phyloP scores from a whole-genome alignment of 2,888 invertebrate genomes.

The Conomelus anceps region DNA sequence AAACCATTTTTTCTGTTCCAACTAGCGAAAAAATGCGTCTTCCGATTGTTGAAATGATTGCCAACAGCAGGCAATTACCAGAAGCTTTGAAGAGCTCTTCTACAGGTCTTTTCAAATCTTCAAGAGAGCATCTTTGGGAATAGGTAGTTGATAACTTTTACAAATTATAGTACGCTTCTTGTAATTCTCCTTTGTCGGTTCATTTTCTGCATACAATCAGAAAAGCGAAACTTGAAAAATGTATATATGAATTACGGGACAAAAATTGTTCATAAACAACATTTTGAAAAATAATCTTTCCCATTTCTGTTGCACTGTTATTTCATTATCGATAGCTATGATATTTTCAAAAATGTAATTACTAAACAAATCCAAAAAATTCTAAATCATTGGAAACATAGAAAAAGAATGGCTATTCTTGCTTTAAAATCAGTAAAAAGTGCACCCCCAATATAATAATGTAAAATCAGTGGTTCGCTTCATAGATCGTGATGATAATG shows the following conservation, averaged over 20 bases:
- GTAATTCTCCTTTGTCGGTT: not conserved
- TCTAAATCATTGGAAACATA: too few species aligned
- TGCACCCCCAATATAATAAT: too few species aligned
- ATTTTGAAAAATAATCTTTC: too few species aligned
- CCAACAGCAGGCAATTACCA: not conserved
- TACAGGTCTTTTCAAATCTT: not conserved
- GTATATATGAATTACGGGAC: not conserved
- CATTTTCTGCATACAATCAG: not conserved
- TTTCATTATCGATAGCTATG: too few species aligned
- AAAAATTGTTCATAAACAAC: too few species aligned
- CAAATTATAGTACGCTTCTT: not conserved
- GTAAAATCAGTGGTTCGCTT: too few species aligned
- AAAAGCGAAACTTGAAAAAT: not conserved
- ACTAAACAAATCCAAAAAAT: too few species aligned
- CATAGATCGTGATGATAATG: too few species aligned
- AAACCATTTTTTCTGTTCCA: not conserved
- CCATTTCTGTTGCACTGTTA: too few species aligned
- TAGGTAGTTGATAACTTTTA: not conserved
- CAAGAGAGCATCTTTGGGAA: not conserved
- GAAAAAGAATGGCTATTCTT: too few species aligned
- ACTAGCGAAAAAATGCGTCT: not conserved
- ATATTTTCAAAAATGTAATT: too few species aligned
- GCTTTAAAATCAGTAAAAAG: too few species aligned
- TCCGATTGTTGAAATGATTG: not conserved
- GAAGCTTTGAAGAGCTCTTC: not conserved